Base-by-base conservation (phyloP, 2,113 vertebrate genomes). In the Dolichallabes microphthalmus region DNA sequence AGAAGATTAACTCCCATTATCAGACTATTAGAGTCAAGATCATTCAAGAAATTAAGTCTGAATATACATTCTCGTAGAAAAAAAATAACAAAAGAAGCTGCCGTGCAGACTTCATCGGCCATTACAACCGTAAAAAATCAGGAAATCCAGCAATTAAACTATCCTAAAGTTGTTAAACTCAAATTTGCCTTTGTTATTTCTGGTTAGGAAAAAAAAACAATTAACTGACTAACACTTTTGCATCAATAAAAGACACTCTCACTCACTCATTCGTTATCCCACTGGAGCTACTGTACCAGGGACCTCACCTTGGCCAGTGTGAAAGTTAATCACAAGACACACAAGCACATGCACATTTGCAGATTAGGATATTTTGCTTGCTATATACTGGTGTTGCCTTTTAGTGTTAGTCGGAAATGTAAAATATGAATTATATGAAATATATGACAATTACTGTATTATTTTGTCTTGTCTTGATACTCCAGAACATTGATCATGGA, bases 1-100 rank as follows among this genome's bases (percentile, higher is more conserved):
- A 85, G 61, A 58, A 68, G 15, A 84, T 84, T 78, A 84, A 50
- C 73, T 84, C 17, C 58, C 39, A 66, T 52, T 66, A 84, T 63
- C 25, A 66, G 12, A 32, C 55, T 57, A 83, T 74, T 74, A 74
- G 35, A 50, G n/a, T 45, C 53, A 32, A 35, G 8, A 12, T 22
- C 19, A 22, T 82, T 22, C 30, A 17, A 55, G 27, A 75, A 75
- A 83, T 19, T 57, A 39, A 68, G 39, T 55, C 52, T 8, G 10
- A 25, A 52, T 81, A 50, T 50, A 81, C 35, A 80, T 4, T 25
- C 32, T 61, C 15, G 20, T 10, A 15, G 14, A 39, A 14, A 35
- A 45, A 45, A 35, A 79, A 68, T 20, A 30, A 2, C 80, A 68
- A 32, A 82, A 20, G 19, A n/a, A 32, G 11, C n/a, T 25, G 22